A percentile compares a stretch with the other conserved stretches of the same genome.
Conservation (phyloP, 2,113 vertebrate genomes). For the Triplophysa tibetana region DNA sequence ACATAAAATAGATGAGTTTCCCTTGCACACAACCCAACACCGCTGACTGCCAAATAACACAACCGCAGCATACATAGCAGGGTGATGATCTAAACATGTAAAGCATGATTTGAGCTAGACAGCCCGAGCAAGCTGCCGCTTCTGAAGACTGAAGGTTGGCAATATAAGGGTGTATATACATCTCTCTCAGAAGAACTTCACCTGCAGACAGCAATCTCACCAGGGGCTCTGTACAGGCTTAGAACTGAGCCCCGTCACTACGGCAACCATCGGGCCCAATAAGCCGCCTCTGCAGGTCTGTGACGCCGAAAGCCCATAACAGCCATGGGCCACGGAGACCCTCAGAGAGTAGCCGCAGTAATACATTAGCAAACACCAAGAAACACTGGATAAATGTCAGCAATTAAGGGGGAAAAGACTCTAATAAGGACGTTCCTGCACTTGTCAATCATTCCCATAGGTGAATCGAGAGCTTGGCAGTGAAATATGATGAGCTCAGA, state of each 20-base stretch:
- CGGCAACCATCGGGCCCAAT: slow-evolving; percentile 92
- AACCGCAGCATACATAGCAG: slow-evolving; percentile 9
- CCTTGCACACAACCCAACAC: not conserved
- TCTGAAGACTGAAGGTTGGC: slow-evolving; percentile 12
- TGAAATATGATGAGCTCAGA: slow-evolving; percentile 38
- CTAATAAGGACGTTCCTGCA: slow-evolving; percentile 94
- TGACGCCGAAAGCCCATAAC: slow-evolving; percentile 95
- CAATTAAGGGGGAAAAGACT: slow-evolving; percentile 93
- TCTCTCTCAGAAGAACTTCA: slow-evolving; percentile 90
- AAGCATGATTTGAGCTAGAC: slow-evolving; percentile 32
- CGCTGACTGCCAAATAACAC: slow-evolving; percentile 17
- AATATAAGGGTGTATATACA: slow-evolving; percentile 77
- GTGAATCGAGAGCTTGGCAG: slow-evolving; percentile 68
- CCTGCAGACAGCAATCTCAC: slow-evolving; percentile 93
- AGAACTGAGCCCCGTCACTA: slow-evolving; percentile 93
- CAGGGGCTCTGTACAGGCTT: slow-evolving; percentile 90
- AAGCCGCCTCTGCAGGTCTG: slow-evolving; percentile 86
- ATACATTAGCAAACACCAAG: slow-evolving; percentile 99
- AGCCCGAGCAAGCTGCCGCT: slow-evolving; percentile 8
- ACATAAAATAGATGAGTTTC: not conserved
- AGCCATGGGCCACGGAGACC: slow-evolving; percentile 88
- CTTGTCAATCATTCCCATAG: slow-evolving; percentile 91
- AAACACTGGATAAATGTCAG: slow-evolving; percentile 99
- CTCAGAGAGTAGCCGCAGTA: slow-evolving; percentile 96
- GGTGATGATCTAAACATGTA: slow-evolving; percentile 48